Conservation (phyloP, 2,113 vertebrate genomes). For the Nematolebias whitei region DNA sequence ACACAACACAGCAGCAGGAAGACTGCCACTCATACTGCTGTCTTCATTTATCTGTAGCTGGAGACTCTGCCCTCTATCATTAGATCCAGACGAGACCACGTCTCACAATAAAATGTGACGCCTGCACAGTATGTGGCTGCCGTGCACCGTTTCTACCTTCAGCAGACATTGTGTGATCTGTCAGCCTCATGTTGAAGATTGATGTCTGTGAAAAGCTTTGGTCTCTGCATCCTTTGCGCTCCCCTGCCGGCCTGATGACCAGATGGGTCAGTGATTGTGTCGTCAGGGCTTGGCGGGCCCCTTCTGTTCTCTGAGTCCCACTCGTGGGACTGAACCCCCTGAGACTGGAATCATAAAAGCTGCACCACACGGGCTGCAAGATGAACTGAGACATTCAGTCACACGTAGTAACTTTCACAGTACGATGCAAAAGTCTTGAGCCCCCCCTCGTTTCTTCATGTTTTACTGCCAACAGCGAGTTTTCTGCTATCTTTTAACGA, state of each 20-base stretch:
- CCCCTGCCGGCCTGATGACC: conserved; percentile 54
- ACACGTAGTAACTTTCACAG: background rate
- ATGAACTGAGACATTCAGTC: conserved; percentile 40
- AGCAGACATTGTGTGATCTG: conserved; percentile 41
- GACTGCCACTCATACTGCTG: conserved; percentile 16
- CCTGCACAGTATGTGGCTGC: conserved; percentile 28
- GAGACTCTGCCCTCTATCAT: conserved; percentile 21
- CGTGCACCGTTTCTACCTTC: conserved; percentile 39
- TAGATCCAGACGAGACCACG: conserved; percentile 25
- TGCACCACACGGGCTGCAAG: conserved; percentile 52
- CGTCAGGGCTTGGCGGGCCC: conserved; percentile 53
- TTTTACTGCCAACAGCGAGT: background rate
- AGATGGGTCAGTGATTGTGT: conserved; percentile 69
- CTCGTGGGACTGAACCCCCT: conserved; percentile 61
- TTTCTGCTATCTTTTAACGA: too few species aligned
- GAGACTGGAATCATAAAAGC: conserved; percentile 49
- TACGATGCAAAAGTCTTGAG: too few species aligned
- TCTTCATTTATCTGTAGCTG: conserved; percentile 9
- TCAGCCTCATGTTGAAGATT: conserved; percentile 39
- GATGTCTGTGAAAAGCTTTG: conserved; percentile 55
- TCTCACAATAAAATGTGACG: conserved; percentile 42
- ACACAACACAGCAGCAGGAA: conserved; percentile 31
- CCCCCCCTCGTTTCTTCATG: too few species aligned
- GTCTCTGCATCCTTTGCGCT: conserved; percentile 39
- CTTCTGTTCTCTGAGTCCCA: conserved; percentile 68